Evolutionary conservation across 2,113 vertebrate species (phyloP).

Genomic region (Eonycteris spelaea): DNA sequence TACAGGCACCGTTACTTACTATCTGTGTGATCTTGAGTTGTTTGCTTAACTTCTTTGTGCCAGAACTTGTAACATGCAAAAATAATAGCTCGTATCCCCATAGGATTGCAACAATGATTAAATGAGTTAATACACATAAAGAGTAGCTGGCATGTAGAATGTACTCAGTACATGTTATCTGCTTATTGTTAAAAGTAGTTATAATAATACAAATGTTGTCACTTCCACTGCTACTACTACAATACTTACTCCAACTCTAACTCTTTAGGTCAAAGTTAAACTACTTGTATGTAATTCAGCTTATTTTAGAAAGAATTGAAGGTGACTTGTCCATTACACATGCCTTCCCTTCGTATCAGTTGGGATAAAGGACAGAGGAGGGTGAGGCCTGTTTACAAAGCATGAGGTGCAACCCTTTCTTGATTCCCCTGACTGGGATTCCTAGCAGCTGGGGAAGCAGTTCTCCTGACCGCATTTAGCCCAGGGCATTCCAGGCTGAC

Average conservation of each 20-base stretch:
- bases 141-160: neutral
- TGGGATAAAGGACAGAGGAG: neutral
- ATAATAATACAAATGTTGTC: neutral
- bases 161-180: neutral
- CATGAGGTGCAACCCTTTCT: no score
- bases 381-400: neutral
- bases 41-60: neutral
- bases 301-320: neutral
- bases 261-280: neutral
- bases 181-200: neutral
- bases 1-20: neutral
- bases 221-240: neutral
- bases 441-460: neutral
- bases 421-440: no score
- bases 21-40: neutral
- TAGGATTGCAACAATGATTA: neutral
- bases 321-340: neutral
- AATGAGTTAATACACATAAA: neutral
- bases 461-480: neutral
- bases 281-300: neutral
- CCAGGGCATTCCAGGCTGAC: neutral
- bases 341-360: neutral
- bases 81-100: neutral
- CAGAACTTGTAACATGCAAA: neutral
- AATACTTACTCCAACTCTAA: neutral